A percentile compares a stretch with the other conserved stretches of the same genome.
phyloP scores from a whole-genome alignment of 2,797 vertebrate species.

The Menidia menidia region DNA sequence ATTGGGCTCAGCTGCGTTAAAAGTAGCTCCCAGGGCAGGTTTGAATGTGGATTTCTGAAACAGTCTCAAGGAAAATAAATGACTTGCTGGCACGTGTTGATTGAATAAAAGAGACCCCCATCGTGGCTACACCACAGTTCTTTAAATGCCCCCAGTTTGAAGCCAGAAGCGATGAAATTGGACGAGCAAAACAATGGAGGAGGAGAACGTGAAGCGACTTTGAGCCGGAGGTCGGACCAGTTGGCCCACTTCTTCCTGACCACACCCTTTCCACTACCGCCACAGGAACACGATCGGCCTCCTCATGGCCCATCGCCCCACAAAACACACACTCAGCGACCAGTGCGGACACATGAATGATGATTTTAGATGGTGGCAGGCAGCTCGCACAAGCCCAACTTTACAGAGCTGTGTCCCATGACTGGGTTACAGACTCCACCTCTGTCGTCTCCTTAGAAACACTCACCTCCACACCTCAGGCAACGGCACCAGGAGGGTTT shows the following conservation, averaged over 20 bases:
- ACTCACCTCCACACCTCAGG: conserved; percentile 36
- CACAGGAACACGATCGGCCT: conserved; percentile 64
- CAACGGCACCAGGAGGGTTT: conserved; percentile 5
- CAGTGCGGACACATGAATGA: conserved; percentile 1
- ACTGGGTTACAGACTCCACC: conserved; percentile 30
- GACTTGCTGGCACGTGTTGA: no score
- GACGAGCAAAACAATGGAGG: conserved; percentile 15
- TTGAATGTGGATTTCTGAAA: no score
- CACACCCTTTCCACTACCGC: conserved; percentile 51
- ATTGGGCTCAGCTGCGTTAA: no score
- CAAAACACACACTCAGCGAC: not conserved
- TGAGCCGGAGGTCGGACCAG: conserved; percentile 59
- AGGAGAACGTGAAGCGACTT: conserved; percentile 21
- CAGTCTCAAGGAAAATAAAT: no score
- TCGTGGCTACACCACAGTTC: not conserved
- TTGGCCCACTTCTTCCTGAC: conserved; percentile 62
- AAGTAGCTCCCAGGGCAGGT: no score
- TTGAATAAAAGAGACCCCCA: not conserved
- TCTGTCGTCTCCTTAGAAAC: conserved; percentile 40
- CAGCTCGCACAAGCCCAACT: conserved; percentile 36
- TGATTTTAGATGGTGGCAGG: conserved; percentile 18
- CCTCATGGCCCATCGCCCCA: conserved; percentile 33
- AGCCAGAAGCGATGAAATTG: not conserved
- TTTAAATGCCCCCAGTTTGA: not conserved
- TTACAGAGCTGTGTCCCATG: conserved; percentile 40